Base-by-base conservation (phyloP, 1,140 invertebrate genomes). In the Patella vulgata region DNA sequence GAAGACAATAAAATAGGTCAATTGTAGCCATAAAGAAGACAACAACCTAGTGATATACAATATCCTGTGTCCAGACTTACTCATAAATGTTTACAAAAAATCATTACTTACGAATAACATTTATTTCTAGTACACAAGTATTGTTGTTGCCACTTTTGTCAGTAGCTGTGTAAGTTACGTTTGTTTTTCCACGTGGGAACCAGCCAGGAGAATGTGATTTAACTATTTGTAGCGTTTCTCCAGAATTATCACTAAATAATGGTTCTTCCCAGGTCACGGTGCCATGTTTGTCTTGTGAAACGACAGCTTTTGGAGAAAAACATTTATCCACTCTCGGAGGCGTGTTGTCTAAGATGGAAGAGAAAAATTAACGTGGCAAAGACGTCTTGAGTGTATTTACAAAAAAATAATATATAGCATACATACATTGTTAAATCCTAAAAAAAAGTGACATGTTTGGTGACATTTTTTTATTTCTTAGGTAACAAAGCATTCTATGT, bases 211-310 rank as follows among this genome's bases (percentile, higher is more conserved):
- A 79, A 59, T 86, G 84, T 4, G 85, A 85, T 54, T 81, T 71
- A 17, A 75, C 77, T 0, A 89, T 75, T 50, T 64, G 77, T 0
- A 88, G 70, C 0, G 76, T 70, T 36, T 79, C 64, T 43, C 86
- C 87, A 0, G 90, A 91, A 80, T 91, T 92, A 70, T 92, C 90
- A 63, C 87, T 88, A 77, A 91, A 89, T 8, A 87, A 74, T 19
- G 90, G 90, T 66, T 90, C 88, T 51, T 89, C 88, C 89, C 90
- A 91, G 5, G 78, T 77, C 1, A 87, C 80, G 31, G 85, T 83
- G 3, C 88, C 82, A 11, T 75, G 77, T 33, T 77, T 74, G 17
- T 84, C 81, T 17, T 78, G 68, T 12, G 85, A 85, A 2, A 89
- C 78, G 63, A 87, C 87, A 21, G 85, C 80, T 3, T 86, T 82